Percentiles rank a stretch among this genome's conserved stretches.
phyloP scores from a whole-genome alignment of 1,140 invertebrate species.

The Potamilus streckersoni region DNA sequence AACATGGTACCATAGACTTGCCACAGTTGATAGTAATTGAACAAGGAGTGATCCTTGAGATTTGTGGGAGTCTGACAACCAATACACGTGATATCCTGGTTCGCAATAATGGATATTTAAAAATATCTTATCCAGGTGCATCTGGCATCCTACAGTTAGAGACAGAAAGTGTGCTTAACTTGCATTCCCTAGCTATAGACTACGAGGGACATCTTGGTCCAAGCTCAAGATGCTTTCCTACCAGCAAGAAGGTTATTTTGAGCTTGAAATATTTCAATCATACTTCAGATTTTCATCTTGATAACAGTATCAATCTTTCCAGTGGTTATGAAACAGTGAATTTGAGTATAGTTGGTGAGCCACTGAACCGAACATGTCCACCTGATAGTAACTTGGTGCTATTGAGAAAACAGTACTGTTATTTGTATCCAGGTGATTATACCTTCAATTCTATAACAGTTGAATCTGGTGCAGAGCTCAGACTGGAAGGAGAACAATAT shows the following conservation, averaged over 20 bases:
- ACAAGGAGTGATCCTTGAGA: conserved; percentile 36
- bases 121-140: conserved; percentile 37
- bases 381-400: conserved; percentile 16
- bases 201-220: conserved; percentile 35
- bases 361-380: conserved; percentile 17
- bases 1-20: conserved; percentile 42
- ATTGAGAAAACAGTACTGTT: conserved; percentile 35
- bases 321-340: conserved; percentile 18
- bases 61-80: conserved; percentile 43
- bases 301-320: conserved; percentile 13
- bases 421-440: conserved; percentile 36
- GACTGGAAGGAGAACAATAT: conserved; percentile 36
- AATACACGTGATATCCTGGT: conserved; percentile 35
- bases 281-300: conserved; percentile 20
- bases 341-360: not conserved
- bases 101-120: conserved; percentile 33
- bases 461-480: conserved; percentile 39
- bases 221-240: conserved; percentile 30
- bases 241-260: conserved; percentile 22
- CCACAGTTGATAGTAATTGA: conserved; percentile 45
- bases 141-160: no score
- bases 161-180: conserved; percentile 8
- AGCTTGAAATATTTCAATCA: conserved; percentile 32
- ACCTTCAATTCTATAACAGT: conserved; percentile 39
- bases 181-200: conserved; percentile 38